phyloP scores from a whole-genome alignment of 92 coral and sea anemone genomes.

The Ricordea florida region DNA sequence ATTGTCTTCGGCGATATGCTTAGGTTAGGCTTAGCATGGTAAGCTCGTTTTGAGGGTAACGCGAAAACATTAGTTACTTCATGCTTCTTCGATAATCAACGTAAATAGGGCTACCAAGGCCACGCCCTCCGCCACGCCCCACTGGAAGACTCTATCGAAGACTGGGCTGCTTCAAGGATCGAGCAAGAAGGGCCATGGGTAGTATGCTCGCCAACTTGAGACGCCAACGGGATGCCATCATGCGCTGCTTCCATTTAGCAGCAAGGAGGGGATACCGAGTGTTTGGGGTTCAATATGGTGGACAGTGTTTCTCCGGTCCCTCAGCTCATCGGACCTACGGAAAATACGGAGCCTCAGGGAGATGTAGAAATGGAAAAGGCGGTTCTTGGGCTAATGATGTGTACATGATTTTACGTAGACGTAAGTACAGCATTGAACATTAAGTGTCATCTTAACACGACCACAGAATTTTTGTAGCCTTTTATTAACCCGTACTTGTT shows the following conservation, averaged over 20 bases:
- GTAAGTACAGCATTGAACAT: slow-evolving; percentile 13
- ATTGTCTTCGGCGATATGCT: too few relatives aligned
- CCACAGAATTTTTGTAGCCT: too few relatives aligned
- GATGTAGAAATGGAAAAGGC: slow-evolving; percentile 45
- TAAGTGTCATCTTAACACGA: too few relatives aligned
- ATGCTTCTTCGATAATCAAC: background rate
- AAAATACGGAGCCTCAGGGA: slow-evolving; percentile 39
- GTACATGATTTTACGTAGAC: slow-evolving; percentile 28
- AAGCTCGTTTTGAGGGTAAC: too few relatives aligned
- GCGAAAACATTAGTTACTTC: too few relatives aligned
- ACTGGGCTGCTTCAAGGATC: slow-evolving; percentile 44
- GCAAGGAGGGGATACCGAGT: slow-evolving; percentile 21
- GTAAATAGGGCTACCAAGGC: slow-evolving; percentile 52
- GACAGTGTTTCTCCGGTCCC: slow-evolving; percentile 44
- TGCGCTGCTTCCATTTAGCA: slow-evolving; percentile 39
- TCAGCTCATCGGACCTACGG: slow-evolving; percentile 8
- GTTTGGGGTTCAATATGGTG: slow-evolving; percentile 43
- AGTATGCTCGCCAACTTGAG: slow-evolving; percentile 8
- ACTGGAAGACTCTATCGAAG: slow-evolving; percentile 22
- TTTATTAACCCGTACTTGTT: too few relatives aligned
- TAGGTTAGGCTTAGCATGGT: too few relatives aligned
- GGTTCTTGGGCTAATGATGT: slow-evolving; percentile 55
- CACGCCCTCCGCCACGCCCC: slow-evolving; percentile 67
- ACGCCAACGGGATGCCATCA: slow-evolving; percentile 33
- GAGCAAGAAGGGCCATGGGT: slow-evolving; percentile 35